Evolutionary conservation across 35 echinoderm and acorn worm species (phyloP), one percentile per base, ranked within the genome.

Genomic region (Chiridota heheva): DNA sequence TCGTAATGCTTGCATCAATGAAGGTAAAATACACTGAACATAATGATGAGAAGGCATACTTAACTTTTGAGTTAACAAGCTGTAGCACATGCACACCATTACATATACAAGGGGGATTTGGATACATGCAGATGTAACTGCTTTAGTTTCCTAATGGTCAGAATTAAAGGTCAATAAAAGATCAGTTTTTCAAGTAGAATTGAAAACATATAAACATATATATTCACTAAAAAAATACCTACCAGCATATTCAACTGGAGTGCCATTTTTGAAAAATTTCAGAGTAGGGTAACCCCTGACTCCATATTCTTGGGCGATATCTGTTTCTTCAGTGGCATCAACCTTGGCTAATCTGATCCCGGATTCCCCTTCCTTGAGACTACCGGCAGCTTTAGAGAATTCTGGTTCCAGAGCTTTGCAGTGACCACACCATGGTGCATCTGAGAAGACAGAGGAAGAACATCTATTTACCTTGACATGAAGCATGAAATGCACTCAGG

Each of bases 341-440:
- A 98, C 89, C 58, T 91, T 98, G 24, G 80, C 89, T 40, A 98
- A 69, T 31, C 80, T 88, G 58, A 98, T 98, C 24, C 16, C 44
- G 8, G 89, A 84, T 37, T 31, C 86, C 15, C 80, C 60, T 28
- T 92, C 89, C 49, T 89, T 84, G 18, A 98, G 88, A 16, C 7
- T n/a, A 18, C 36, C 10, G 24, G 95, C 95, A 57, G 95, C 95
- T 24, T 43, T 72, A 7, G 80, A 68, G 78, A 91, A 98, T 58
- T 87, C 80, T 42, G 84, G 84, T 24, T 57, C 95, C 17, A 98
- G 61, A 12, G 89, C 55, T 40, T 98, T 98, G 85, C 95, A 98
- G 56, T 98, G 95, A 60, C 95, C 95, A 80, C 95, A 98, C 95
- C 95, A 98, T 56, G 95, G 95, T 1, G 95, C 95, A 91, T 98